Base-by-base conservation (phyloP, 2,888 invertebrate genomes). In the Calliopum simillimum region DNA sequence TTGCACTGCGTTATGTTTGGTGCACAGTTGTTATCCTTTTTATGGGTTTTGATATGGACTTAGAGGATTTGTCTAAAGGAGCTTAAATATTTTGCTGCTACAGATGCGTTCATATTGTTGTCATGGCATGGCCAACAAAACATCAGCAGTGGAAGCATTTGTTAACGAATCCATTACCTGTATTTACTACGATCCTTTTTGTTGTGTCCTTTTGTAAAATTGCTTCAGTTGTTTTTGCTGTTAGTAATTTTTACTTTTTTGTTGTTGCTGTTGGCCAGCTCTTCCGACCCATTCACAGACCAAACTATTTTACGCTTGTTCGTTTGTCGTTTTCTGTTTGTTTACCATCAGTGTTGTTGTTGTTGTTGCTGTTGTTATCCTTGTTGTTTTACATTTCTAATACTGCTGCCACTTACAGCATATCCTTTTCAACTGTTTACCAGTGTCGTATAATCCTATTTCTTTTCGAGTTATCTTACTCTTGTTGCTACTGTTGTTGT, bases 341-440 rank as follows among this genome's bases (percentile, higher is more conserved):
- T 12, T 14, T 58, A 4, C 56, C 16, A 58, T 25, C 56, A 58
- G 8, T 19, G 13, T 53, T 43, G 41, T 16, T 19, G 14, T 25
- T 64, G 11, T 23, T 49, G 25, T 25, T 68, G 55, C 56, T 59
- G 63, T 58, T 56, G 25, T 49, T 68, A 41, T 61, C 49, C 23
- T 53, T 70, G 33, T 62, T 70, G 56, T 19, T 56, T 55, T 56
- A 43, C 47, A 33, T 46, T n/a, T 21, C 47, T 63, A 47, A 63
- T 63, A 8, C 63, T 47, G 43, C 23, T 63, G n/a, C 63, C 61
- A 19, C n/a, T 61, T 46, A 4, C 8, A 19, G 19, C 79, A 80
- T 80, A 80, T 80, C 76, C 79, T 77, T 79, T 79, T 78, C 79
- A 79, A 79, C 79, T 80, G 79, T 77, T 79, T 75, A 16, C 25